A percentile compares a stretch with the other conserved stretches of the same genome.
Evolutionary conservation across 2,888 invertebrate species (phyloP).

Genomic region (Calameuta pallipes): DNA sequence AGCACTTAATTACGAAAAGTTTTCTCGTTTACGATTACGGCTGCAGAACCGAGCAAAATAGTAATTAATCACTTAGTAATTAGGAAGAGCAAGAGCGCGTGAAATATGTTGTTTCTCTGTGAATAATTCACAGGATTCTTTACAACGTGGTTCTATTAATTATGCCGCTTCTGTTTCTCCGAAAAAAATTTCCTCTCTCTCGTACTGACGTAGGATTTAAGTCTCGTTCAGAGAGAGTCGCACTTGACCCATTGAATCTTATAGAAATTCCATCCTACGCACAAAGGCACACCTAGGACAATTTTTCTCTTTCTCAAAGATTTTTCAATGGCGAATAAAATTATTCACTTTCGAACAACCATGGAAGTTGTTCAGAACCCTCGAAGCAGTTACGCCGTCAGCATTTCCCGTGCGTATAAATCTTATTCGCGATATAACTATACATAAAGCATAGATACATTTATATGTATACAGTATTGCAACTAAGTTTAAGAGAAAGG

Average conservation of each 20-base stretch:
- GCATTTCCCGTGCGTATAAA: not conserved
- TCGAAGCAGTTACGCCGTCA: not conserved
- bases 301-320: not conserved
- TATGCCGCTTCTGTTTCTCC: not conserved
- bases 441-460: not conserved
- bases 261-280: not conserved
- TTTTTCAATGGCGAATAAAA: not conserved
- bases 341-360: not conserved
- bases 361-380: not conserved
- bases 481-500: not conserved
- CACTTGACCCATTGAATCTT: not conserved
- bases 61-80: not conserved
- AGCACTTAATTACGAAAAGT: not conserved
- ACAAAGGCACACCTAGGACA: not conserved
- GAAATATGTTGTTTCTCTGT: not conserved
- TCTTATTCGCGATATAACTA: not conserved
- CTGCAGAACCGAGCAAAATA: not conserved
- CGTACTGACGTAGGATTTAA: not conserved
- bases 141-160: not conserved
- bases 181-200: not conserved
- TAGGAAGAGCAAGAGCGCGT: not conserved
- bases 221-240: not conserved
- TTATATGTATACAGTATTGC: not conserved
- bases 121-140: not conserved
- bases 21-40: not conserved